Base-by-base conservation (phyloP, 1,140 invertebrate genomes). In the Bombus waltoni region DNA sequence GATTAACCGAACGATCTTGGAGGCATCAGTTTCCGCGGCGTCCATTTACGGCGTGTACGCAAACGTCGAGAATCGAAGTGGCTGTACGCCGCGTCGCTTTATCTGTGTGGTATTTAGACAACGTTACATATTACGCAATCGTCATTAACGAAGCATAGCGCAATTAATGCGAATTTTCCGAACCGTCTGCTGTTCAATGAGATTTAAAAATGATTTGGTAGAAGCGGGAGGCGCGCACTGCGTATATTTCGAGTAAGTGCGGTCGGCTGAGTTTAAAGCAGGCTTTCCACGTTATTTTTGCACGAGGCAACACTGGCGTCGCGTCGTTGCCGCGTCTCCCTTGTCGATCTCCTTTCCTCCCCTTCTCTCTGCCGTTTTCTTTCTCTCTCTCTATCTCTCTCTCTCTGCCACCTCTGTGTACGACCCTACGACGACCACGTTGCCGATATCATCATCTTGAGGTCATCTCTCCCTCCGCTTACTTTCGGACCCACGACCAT, bases 271-370 rank as follows among this genome's bases (percentile, higher is more conserved):
- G 85, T 88, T 91, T 90, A 88, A 88, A 90, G 81, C 81, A 82
- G 84, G 89, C 90, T 90, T 91, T 90, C 80, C 91, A 83, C 90
- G 91, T 92, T 92, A 92, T 92, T 92, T 92, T 92, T 87, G 90
- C 91, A 88, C 89, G 72, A 88, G 85, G 81, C 87, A 83, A 83
- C 86, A 84, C 83, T 90, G 76, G 90, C 90, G 72, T 89, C 88
- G 90, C 90, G 72, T 89, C 88, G 90, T 91, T 90, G 91, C 89
- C 91, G 86, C 89, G 70, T 92, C 91, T 90, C 68, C 68, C 80
- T 88, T 66, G 40, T 74, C 75, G 80, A 86, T 89, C 85, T 88
- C 80, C 40, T 68, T 40, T 84, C 70, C 71, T 72, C 74, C n/a
- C 42, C 62, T 65, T 25, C 40, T 15, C 22, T 68, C 22, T 35